These are phyloP conservation scores for Tetramorium parvispinum DNA, from an alignment of 1,140 invertebrate genomes.

Conservation along the genomic window DNA sequence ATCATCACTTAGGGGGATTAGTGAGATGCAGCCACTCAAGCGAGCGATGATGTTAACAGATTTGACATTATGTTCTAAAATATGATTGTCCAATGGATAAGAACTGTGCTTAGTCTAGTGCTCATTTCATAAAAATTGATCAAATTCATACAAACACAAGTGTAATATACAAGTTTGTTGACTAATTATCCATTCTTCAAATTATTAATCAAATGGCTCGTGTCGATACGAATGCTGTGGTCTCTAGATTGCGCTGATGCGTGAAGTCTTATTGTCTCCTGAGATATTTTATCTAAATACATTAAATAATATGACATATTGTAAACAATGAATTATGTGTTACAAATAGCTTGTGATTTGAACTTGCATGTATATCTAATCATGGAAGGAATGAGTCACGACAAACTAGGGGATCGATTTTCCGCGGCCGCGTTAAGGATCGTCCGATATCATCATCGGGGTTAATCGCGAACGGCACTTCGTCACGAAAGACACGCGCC, in stretches of 20 bases:
- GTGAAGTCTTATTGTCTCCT: background rate
- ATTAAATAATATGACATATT: background rate
- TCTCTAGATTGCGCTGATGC: background rate
- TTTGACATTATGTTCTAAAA: background rate
- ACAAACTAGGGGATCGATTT: slow-evolving; percentile 54
- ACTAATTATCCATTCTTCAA: background rate
- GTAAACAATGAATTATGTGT: background rate
- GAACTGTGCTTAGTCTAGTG: background rate
- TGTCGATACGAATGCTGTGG: background rate
- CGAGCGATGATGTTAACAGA: background rate
- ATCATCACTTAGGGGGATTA: background rate
- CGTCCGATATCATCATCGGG: slow-evolving; percentile 33
- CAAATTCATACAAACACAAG: background rate
- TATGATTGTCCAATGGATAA: background rate
- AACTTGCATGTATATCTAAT: background rate
- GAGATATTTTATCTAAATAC: background rate
- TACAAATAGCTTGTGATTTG: background rate
- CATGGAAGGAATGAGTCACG: slow-evolving; percentile 36
- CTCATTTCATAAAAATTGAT: background rate
- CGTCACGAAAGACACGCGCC: slow-evolving; percentile 48
- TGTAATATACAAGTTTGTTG: background rate
- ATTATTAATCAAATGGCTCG: background rate
- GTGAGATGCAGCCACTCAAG: background rate
- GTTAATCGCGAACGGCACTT: slow-evolving; percentile 40
- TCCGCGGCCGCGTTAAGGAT: slow-evolving; percentile 38